Conservation (phyloP, 2,888 invertebrate genomes). For the Hypena proboscidalis region DNA sequence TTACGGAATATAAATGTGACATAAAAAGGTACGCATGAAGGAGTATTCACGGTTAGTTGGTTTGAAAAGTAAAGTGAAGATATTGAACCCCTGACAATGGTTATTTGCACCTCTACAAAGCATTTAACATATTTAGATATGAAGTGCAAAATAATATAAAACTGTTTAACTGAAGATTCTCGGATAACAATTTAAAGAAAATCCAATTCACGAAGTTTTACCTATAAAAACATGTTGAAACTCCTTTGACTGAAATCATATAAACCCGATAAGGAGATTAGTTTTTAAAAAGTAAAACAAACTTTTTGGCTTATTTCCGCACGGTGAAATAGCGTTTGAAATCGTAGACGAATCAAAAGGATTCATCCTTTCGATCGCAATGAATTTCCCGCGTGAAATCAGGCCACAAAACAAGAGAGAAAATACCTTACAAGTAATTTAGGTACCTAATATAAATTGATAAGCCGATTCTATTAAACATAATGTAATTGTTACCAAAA, state of each 20-base stretch:
- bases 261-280: conserved; percentile 56
- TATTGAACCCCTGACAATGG: too few species aligned
- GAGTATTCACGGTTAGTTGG: conserved; percentile 19
- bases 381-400: conserved; percentile 61
- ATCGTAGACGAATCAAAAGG: conserved; percentile 64
- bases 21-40: conserved; percentile 27
- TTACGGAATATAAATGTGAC: conserved; percentile 32
- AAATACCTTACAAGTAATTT: too few species aligned
- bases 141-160: too few species aligned
- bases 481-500: too few species aligned
- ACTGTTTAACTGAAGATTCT: too few species aligned
- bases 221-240: conserved; percentile 16
- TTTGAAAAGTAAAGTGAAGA: conserved; percentile 7
- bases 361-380: conserved; percentile 69
- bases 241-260: conserved; percentile 32
- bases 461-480: too few species aligned
- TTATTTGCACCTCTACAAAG: too few species aligned
- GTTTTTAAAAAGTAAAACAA: conserved; percentile 63
- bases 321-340: conserved; percentile 40
- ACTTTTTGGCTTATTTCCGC: conserved; percentile 60
- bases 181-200: too few species aligned
- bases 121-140: too few species aligned
- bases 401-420: conserved; percentile 44
- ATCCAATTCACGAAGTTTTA: too few species aligned
- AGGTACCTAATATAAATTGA: too few species aligned